A percentile compares a stretch with the other conserved stretches of the same genome.
phyloP scores from a whole-genome alignment of 2,797 vertebrate species.

The Poeciliopsis gracilis region DNA sequence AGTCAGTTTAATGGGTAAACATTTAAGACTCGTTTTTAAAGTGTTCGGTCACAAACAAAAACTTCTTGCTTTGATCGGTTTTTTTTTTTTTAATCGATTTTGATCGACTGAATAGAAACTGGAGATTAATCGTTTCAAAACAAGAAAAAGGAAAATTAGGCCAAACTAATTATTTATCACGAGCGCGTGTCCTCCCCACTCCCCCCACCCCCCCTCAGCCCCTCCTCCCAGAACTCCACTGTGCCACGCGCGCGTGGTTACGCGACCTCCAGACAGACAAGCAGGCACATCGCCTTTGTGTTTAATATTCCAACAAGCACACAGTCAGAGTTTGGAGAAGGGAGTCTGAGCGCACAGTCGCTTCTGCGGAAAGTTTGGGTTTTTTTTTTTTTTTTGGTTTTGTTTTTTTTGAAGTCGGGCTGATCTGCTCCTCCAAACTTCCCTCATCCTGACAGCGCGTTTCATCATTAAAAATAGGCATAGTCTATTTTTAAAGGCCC shows the following conservation, averaged over 20 bases:
- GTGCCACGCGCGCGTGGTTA: not conserved
- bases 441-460: not conserved
- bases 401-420: conserved; percentile 2
- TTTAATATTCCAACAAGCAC: not conserved
- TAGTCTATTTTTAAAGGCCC: conserved; percentile 15
- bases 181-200: not conserved
- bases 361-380: not conserved
- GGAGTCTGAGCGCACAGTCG: not conserved
- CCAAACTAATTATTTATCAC: not conserved
- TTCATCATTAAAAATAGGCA: conserved; percentile 10
- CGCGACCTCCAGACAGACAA: not conserved
- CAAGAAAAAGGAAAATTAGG: not conserved
- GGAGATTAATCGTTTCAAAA: not conserved
- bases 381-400: not conserved
- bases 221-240: not conserved
- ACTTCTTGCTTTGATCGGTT: not conserved
- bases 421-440: conserved; percentile 8
- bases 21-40: not conserved
- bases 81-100: not conserved
- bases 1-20: not conserved
- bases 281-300: not conserved
- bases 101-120: not conserved
- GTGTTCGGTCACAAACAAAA: not conserved
- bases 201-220: too few species aligned
- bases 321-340: not conserved